phyloP scores from a whole-genome alignment of 2,888 invertebrate genomes.

The Pollenia griseotomentosa region DNA sequence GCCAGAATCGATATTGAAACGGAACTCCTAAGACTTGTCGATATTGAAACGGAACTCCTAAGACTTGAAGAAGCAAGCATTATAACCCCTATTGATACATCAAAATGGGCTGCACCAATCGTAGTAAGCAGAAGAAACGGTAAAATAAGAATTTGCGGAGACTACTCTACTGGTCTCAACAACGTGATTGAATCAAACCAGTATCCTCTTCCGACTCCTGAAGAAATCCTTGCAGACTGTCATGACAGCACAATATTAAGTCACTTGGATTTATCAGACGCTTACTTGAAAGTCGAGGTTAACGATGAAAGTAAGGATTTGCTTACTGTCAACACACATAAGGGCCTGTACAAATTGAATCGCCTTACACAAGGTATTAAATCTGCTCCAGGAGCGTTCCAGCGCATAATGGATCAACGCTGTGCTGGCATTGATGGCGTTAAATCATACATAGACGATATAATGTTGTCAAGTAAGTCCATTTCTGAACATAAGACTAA shows the following conservation, averaged over 20 bases:
- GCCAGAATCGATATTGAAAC: constrained; percentile 60
- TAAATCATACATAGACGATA: constrained; percentile 69
- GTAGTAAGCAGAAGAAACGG: constrained; percentile 66
- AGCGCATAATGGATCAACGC: constrained; percentile 70
- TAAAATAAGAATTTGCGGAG: constrained; percentile 72
- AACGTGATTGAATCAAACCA: constrained; percentile 70
- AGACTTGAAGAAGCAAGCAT: no score
- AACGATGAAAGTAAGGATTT: constrained; percentile 14
- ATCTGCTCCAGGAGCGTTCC: constrained; percentile 71
- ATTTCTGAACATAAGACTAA: no score
- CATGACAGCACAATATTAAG: constrained; percentile 32
- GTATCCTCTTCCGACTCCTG: constrained; percentile 59
- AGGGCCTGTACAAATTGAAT: constrained; percentile 65
- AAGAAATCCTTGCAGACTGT: constrained; percentile 13
- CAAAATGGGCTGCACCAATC: constrained; percentile 71
- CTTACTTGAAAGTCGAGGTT: constrained; percentile 73
- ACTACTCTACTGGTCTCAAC: constrained; percentile 74
- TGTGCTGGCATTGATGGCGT: constrained; percentile 57
- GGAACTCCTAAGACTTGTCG: no score
- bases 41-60: no score
- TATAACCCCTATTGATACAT: constrained; percentile 65
- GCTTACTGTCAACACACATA: constrained; percentile 70
- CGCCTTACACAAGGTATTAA: constrained; percentile 72
- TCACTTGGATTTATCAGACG: constrained; percentile 72
- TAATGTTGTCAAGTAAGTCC: constrained; percentile 53